A percentile compares a stretch with the other conserved stretches of the same genome.
Conservation (phyloP, 2,113 vertebrate genomes). For the Chroicocephalus ridibundus region DNA sequence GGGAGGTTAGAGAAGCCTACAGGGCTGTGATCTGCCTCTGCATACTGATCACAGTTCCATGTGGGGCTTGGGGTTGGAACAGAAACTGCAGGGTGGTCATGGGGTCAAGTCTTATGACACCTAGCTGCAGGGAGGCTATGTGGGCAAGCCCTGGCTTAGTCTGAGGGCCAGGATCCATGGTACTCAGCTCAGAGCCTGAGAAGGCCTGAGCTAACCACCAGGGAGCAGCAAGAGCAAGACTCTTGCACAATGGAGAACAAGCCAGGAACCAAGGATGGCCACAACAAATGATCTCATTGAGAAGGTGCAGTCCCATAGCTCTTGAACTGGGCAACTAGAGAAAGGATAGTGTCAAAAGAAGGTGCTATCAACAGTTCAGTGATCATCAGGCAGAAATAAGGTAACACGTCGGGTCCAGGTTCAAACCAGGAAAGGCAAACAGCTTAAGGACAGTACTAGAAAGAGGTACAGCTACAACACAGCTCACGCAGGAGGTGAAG, state of each 20-base stretch:
- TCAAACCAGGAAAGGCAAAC: background rate
- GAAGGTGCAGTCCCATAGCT: background rate
- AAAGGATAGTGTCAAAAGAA: background rate
- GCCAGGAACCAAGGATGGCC: background rate
- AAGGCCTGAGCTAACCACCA: background rate
- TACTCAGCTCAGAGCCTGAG: background rate
- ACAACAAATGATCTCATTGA: background rate
- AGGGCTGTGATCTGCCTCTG: background rate
- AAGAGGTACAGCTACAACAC: background rate
- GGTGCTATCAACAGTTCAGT: background rate
- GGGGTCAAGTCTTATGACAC: background rate
- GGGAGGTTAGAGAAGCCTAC: background rate
- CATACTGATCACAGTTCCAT: background rate
- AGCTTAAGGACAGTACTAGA: background rate
- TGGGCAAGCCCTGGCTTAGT: background rate
- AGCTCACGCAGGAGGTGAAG: background rate
- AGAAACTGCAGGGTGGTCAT: background rate
- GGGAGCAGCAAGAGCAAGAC: background rate
- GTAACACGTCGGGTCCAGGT: background rate
- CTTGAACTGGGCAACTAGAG: background rate
- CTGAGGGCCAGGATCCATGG: background rate
- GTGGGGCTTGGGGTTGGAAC: accelerated
- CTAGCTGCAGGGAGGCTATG: background rate
- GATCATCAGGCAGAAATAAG: background rate
- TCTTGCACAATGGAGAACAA: background rate